Conservation (phyloP, 1,140 invertebrate species). For the Harlomillsia oculata region DNA sequence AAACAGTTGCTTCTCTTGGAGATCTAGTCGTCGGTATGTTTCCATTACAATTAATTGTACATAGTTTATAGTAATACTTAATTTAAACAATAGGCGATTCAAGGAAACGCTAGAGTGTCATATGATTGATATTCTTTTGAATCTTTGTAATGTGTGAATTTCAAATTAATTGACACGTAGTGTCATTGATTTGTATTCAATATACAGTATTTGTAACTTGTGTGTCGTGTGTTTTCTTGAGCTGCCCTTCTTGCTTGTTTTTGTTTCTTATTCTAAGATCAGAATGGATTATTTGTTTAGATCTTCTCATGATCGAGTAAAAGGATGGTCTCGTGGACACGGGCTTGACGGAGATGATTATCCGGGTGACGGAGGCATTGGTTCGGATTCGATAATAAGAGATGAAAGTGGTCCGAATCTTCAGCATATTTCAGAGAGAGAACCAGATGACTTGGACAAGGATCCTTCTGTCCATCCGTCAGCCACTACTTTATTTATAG, state of each 20-base stretch:
- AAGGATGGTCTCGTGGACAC: no score
- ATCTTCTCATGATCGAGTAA: no score
- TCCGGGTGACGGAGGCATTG: conserved; percentile 35
- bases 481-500: conserved; percentile 89
- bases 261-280: conserved; percentile 36
- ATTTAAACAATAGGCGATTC: neutral
- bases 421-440: conserved; percentile 95
- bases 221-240: no score
- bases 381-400: conserved; percentile 38
- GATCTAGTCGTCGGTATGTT: conserved; percentile 16
- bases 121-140: no score
- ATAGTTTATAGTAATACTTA: no score
- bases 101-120: no score
- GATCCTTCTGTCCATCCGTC: conserved; percentile 95
- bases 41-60: conserved; percentile 9
- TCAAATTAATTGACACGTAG: no score
- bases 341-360: conserved; percentile 43
- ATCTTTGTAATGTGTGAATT: no score
- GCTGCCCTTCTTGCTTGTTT: no score
- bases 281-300: no score
- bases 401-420: conserved; percentile 77
- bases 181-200: no score
- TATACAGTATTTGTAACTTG: no score
- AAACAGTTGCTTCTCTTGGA: conserved; percentile 60
- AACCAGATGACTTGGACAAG: conserved; percentile 84